Conservation (phyloP, 2,797 vertebrate genomes). For the Stomatorhinus walkeri region DNA sequence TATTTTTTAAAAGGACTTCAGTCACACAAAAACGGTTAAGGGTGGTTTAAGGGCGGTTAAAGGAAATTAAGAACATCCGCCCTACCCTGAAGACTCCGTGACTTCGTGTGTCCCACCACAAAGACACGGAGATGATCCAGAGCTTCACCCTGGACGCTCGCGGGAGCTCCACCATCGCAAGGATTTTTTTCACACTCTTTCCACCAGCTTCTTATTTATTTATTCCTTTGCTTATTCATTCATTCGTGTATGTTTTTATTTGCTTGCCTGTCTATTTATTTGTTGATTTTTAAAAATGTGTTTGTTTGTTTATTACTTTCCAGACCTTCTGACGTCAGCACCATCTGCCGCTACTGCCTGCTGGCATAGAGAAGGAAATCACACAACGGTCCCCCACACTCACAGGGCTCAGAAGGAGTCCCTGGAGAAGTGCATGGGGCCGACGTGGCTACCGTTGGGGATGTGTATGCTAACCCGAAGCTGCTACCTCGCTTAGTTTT, state of each 20-base stretch:
- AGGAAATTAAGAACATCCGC: background rate
- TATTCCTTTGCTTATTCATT: background rate
- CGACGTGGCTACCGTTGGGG: conserved; percentile 49
- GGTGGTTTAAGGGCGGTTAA: background rate
- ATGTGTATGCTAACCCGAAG: conserved; percentile 47
- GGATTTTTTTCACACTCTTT: background rate
- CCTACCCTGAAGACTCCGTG: background rate
- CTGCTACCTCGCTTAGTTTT: conserved; percentile 24
- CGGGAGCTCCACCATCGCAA: background rate
- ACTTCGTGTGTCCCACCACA: background rate
- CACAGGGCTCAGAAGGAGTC: background rate
- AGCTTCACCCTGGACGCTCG: background rate
- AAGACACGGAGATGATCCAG: background rate
- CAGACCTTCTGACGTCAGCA: background rate
- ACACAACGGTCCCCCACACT: background rate
- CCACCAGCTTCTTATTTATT: background rate
- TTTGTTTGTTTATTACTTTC: background rate
- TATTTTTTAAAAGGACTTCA: background rate
- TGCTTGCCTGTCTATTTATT: background rate
- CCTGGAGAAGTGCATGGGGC: conserved; percentile 47
- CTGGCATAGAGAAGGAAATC: background rate
- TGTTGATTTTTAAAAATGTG: background rate
- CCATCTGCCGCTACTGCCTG: background rate
- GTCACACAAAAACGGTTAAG: background rate
- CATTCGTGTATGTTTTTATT: background rate